phyloP scores from a whole-genome alignment of 2,797 vertebrate species.

The Alosa sapidissima region DNA sequence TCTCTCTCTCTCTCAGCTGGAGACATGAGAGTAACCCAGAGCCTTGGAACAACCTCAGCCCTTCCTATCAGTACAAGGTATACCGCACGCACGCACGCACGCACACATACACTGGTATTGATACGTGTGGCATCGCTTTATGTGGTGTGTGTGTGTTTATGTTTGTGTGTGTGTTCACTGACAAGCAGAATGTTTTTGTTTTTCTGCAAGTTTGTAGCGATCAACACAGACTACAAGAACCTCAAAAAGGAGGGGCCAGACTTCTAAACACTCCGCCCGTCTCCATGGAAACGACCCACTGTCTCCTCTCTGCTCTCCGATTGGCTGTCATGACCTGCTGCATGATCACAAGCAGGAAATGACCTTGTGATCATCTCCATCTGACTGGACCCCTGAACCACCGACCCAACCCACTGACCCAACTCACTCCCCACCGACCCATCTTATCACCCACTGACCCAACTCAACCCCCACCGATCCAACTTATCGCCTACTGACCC shows the following conservation, averaged over 20 bases:
- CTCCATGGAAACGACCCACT: neutral
- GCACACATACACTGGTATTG: neutral
- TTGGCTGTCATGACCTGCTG: neutral
- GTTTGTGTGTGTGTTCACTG: neutral
- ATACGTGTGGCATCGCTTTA: too few species aligned
- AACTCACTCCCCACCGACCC: neutral
- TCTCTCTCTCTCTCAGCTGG: conserved; percentile 78
- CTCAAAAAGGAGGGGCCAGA: conserved; percentile 81
- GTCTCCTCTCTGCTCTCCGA: neutral
- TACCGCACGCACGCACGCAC: neutral
- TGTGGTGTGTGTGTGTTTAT: neutral
- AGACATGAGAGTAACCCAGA: conserved; percentile 86
- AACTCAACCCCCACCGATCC: too few species aligned
- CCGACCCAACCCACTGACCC: too few species aligned
- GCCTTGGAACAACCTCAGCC: conserved; percentile 89
- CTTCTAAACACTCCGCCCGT: conserved; percentile 61
- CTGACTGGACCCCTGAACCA: neutral
- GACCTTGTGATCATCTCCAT: neutral
- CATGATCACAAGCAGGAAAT: neutral
- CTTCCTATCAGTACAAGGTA: conserved; percentile 91
- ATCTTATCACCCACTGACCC: too few species aligned
- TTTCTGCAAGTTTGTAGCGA: conserved; percentile 72
- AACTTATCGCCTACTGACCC: too few species aligned
- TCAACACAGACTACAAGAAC: conserved; percentile 78
- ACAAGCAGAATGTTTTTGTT: neutral